Evolutionary conservation across 2,113 vertebrate genomes (phyloP).

Genomic region (Dasyurus viverrinus): DNA sequence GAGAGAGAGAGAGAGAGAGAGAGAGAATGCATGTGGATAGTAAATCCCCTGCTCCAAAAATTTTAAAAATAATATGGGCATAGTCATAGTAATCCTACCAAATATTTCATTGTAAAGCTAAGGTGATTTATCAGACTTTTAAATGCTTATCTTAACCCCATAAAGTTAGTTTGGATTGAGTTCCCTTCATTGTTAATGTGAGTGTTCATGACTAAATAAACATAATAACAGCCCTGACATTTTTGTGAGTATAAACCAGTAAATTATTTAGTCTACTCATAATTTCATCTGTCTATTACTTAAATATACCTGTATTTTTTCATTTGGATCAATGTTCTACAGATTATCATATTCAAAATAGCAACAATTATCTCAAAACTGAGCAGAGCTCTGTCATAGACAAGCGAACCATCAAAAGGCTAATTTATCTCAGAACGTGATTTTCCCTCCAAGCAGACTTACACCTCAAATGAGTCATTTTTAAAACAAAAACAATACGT

Average conservation of each 20-base stretch:
- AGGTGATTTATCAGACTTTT: neutral
- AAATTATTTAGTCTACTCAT: neutral
- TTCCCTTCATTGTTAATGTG: neutral
- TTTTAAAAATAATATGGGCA: no score
- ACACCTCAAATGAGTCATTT: neutral
- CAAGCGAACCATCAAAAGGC: neutral
- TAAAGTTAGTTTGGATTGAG: neutral
- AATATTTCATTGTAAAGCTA: neutral
- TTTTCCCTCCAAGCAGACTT: neutral
- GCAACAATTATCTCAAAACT: neutral
- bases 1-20: no score
- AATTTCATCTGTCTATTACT: neutral
- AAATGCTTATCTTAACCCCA: neutral
- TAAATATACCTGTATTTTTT: neutral
- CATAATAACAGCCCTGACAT: neutral
- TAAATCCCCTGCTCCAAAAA: neutral
- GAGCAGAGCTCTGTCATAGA: neutral
- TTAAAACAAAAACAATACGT: neutral
- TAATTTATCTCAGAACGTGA: neutral
- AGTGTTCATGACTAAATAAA: neutral
- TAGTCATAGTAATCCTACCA: neutral
- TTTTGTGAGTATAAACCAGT: neutral
- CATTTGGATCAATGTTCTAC: neutral
- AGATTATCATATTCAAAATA: neutral
- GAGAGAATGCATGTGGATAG: no score